These are phyloP conservation scores for Calliscelio sp. DNA, from an alignment of 2,888 invertebrate species.

Conservation along the genomic window DNA sequence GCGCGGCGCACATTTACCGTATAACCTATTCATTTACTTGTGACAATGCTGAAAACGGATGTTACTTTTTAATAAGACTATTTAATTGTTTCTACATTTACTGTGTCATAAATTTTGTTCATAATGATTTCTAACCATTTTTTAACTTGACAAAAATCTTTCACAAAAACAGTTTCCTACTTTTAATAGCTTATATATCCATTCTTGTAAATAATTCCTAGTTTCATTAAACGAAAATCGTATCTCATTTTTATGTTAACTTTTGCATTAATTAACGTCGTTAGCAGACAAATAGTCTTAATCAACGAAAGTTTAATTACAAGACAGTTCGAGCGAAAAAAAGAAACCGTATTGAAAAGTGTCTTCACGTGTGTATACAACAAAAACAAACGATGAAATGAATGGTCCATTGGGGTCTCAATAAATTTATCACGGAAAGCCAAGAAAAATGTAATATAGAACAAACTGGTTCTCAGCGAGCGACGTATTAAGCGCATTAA, in stretches of 20 bases:
- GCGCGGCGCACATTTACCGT: slow-evolving; percentile 58
- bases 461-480: slow-evolving; percentile 59
- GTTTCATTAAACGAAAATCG: too few species aligned
- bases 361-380: neutral
- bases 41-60: slow-evolving; percentile 59
- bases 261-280: too few species aligned
- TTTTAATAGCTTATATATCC: too few species aligned
- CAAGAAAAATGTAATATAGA: slow-evolving; percentile 37
- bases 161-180: too few species aligned
- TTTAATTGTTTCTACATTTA: slow-evolving; percentile 22
- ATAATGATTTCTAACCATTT: slow-evolving; percentile 1
- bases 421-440: slow-evolving; percentile 53
- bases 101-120: slow-evolving; percentile 14
- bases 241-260: too few species aligned
- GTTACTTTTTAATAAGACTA: slow-evolving; percentile 38
- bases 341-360: neutral
- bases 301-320: neutral
- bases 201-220: too few species aligned
- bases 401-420: slow-evolving; percentile 26
- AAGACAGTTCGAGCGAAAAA: neutral
- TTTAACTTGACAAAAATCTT: too few species aligned
- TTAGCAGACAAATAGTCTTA: slow-evolving; percentile 1
- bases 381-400: slow-evolving; percentile 15
- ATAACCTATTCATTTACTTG: slow-evolving; percentile 65
- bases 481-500: slow-evolving; percentile 59